Evolutionary conservation across 2,113 vertebrate species (phyloP).

Genomic region (Etia nguti): DNA sequence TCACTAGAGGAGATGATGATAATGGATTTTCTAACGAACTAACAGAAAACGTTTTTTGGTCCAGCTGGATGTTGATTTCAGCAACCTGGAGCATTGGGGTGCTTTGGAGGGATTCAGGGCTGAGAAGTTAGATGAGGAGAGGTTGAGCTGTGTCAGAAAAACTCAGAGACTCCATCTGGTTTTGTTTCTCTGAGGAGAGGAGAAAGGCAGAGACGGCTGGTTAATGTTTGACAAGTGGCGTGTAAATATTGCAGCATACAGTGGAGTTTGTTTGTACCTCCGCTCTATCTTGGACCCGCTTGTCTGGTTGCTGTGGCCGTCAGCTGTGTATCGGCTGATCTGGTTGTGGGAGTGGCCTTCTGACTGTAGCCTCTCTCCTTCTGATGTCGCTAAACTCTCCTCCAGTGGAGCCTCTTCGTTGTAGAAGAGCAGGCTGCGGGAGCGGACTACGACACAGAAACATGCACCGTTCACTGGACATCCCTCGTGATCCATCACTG

Average conservation of each 20-base stretch:
- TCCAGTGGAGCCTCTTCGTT: slow-evolving; percentile 84
- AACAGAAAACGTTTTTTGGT: neutral
- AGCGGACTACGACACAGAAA: slow-evolving; percentile 81
- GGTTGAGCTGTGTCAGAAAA: slow-evolving; percentile 56
- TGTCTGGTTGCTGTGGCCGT: slow-evolving; percentile 60
- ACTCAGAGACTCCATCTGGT: slow-evolving; percentile 53
- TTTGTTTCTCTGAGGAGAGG: slow-evolving; percentile 55
- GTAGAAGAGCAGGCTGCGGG: slow-evolving; percentile 94
- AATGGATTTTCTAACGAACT: neutral
- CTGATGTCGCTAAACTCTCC: slow-evolving; percentile 78
- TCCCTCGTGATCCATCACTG: neutral
- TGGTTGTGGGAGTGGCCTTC: slow-evolving; percentile 54
- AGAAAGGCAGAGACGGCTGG: neutral
- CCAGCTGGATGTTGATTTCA: neutral
- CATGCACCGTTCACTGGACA: neutral
- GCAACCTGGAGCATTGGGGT: neutral
- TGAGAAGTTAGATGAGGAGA: slow-evolving; percentile 16
- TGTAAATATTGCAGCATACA: neutral
- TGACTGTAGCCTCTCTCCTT: slow-evolving; percentile 68
- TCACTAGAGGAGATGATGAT: neutral
- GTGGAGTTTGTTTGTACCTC: slow-evolving; percentile 31
- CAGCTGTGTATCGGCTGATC: slow-evolving; percentile 55
- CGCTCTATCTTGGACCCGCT: slow-evolving; percentile 48
- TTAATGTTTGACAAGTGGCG: neutral
- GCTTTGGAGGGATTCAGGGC: slow-evolving; percentile 23